Conservation (phyloP, 2,113 vertebrate species). For the Tachycineta bicolor region DNA sequence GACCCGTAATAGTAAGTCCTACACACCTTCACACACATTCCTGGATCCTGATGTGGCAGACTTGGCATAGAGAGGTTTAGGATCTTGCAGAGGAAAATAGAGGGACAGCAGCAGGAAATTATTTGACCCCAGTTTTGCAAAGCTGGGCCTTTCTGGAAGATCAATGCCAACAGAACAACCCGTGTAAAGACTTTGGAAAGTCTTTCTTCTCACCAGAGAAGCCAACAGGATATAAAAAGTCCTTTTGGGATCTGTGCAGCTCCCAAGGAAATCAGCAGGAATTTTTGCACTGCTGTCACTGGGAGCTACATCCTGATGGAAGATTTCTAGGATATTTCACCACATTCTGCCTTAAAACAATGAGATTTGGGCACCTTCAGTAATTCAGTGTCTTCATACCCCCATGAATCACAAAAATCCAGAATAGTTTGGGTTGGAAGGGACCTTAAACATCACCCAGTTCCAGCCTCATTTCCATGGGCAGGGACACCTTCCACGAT, state of each 20-base stretch:
- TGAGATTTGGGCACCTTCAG: neutral
- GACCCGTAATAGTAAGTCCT: neutral
- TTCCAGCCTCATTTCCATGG: neutral
- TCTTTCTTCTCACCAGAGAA: neutral
- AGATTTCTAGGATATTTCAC: neutral
- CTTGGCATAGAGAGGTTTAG: rapidly evolving
- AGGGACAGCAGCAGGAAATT: neutral
- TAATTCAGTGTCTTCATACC: neutral
- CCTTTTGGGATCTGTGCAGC: neutral
- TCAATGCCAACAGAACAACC: neutral
- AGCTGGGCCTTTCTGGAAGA: neutral
- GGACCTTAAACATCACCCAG: neutral
- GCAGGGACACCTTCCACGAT: rapidly evolving
- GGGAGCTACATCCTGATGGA: neutral
- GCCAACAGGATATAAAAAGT: neutral
- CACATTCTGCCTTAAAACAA: neutral
- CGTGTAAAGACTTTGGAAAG: neutral
- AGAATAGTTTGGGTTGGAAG: neutral
- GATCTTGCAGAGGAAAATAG: neutral
- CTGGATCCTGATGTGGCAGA: neutral
- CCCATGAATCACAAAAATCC: neutral
- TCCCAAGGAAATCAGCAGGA: neutral
- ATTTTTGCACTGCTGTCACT: neutral
- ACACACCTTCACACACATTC: neutral
- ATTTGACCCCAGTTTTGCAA: neutral